Evolutionary conservation across 2,888 invertebrate species (phyloP).

Genomic region (Allolobophora icterica): DNA sequence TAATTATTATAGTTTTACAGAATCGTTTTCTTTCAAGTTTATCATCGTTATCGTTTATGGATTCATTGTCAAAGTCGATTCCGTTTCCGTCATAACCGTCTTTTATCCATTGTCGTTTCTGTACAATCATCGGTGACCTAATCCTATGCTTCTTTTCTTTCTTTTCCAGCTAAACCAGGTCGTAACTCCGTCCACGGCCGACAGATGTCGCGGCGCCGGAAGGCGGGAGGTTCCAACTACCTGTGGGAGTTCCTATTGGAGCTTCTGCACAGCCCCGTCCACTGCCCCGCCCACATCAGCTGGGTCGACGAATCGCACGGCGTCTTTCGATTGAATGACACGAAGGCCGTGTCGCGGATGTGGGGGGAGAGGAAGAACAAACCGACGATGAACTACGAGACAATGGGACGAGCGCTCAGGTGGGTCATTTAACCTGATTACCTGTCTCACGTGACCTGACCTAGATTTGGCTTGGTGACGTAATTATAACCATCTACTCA

Average conservation of each 20-base stretch:
- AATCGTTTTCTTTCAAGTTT: not conserved
- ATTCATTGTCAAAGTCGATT: too few relatives aligned
- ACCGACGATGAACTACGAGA: conserved; percentile 99
- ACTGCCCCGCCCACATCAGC: conserved; percentile 97
- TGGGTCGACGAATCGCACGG: conserved; percentile 89
- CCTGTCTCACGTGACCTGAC: not conserved
- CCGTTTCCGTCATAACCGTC: not conserved
- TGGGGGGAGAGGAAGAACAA: conserved; percentile 99
- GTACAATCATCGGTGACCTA: too few relatives aligned
- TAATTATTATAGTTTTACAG: too few relatives aligned
- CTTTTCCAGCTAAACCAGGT: not conserved
- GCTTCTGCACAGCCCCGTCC: conserved; percentile 93
- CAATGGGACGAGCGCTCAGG: conserved; percentile 97
- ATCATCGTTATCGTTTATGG: not conserved
- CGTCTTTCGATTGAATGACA: conserved; percentile 97
- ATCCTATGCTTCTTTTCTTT: not conserved
- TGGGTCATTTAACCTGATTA: conserved; percentile 52
- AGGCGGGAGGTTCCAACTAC: conserved; percentile 78
- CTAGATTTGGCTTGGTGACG: not conserved
- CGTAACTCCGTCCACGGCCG: not conserved
- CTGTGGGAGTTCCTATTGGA: conserved; percentile 98
- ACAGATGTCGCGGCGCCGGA: conserved; percentile 12
- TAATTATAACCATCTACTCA: too few relatives aligned
- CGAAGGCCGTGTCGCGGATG: conserved; percentile 95
- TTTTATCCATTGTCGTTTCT: not conserved